These are phyloP conservation scores for Coremacera marginata DNA, from an alignment of 2,888 invertebrate genomes.

Conservation along the genomic window DNA sequence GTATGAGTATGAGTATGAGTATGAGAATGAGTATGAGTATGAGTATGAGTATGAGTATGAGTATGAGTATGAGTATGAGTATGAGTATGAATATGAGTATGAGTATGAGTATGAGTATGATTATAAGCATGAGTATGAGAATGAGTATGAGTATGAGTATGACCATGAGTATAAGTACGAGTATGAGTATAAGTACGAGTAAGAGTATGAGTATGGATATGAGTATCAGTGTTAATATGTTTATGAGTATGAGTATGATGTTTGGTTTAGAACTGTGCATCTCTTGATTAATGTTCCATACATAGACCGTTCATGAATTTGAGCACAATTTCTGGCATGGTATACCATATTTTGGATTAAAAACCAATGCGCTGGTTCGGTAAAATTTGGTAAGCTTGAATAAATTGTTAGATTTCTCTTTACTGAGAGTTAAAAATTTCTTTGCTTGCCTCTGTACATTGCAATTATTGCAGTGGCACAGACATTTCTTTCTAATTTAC, in stretches of 20 bases:
- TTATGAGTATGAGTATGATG: constrained; percentile 1
- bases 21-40: constrained; percentile 6
- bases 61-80: constrained; percentile 5
- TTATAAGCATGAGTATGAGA: not conserved
- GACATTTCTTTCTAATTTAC: too few relatives aligned
- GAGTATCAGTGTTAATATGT: not conserved
- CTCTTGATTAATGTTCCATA: too few relatives aligned
- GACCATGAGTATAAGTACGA: not conserved
- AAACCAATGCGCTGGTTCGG: too few relatives aligned
- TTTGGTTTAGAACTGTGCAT: too few relatives aligned
- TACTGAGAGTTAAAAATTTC: too few relatives aligned
- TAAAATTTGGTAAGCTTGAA: too few relatives aligned
- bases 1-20: constrained; percentile 8
- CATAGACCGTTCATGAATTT: too few relatives aligned
- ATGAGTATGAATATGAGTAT: not conserved
- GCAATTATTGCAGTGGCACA: too few relatives aligned
- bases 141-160: not conserved
- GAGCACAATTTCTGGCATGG: too few relatives aligned
- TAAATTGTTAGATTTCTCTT: too few relatives aligned
- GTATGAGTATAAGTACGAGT: not conserved
- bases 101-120: constrained; percentile 5
- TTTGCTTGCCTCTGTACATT: too few relatives aligned
- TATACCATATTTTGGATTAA: too few relatives aligned
- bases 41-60: constrained; percentile 3
- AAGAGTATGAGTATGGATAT: not conserved